These are phyloP conservation scores for Ctenicera cuprea DNA, from an alignment of 2,888 invertebrate species.

Conservation along the genomic window DNA sequence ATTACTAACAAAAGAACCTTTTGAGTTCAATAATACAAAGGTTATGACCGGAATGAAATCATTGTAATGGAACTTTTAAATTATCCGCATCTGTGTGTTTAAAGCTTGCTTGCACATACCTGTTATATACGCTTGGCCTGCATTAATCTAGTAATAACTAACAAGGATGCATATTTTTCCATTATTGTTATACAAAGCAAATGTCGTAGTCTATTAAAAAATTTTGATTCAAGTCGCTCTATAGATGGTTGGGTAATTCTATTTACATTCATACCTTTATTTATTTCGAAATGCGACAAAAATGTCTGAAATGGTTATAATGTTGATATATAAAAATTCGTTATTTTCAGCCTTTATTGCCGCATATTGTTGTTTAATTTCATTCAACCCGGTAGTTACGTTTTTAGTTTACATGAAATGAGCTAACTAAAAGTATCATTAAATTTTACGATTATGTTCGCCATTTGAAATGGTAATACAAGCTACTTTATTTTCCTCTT, in stretches of 20 bases:
- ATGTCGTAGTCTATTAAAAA: neutral
- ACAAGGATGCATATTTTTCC: neutral
- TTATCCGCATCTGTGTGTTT: too few relatives aligned
- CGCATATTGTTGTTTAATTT: constrained; percentile 1
- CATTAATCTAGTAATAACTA: neutral
- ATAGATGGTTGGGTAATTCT: neutral
- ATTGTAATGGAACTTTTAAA: too few relatives aligned
- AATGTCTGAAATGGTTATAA: too few relatives aligned
- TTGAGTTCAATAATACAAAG: neutral
- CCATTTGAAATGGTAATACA: constrained; percentile 41
- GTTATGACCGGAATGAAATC: too few relatives aligned
- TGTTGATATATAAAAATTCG: too few relatives aligned
- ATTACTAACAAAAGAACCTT: neutral
- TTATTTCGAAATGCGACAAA: too few relatives aligned
- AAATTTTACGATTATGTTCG: constrained; percentile 43
- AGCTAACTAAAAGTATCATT: constrained; percentile 40
- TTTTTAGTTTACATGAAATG: constrained; percentile 37
- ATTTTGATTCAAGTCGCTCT: neutral
- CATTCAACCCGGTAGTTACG: neutral
- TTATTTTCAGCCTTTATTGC: neutral
- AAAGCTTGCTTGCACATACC: too few relatives aligned
- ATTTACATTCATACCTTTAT: too few relatives aligned
- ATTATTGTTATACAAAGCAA: constrained; percentile 3
- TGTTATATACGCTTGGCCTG: neutral
- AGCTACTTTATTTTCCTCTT: constrained; percentile 35